phyloP scores from a whole-genome alignment of 2,888 invertebrate genomes.

The Criorhina ranunculi region DNA sequence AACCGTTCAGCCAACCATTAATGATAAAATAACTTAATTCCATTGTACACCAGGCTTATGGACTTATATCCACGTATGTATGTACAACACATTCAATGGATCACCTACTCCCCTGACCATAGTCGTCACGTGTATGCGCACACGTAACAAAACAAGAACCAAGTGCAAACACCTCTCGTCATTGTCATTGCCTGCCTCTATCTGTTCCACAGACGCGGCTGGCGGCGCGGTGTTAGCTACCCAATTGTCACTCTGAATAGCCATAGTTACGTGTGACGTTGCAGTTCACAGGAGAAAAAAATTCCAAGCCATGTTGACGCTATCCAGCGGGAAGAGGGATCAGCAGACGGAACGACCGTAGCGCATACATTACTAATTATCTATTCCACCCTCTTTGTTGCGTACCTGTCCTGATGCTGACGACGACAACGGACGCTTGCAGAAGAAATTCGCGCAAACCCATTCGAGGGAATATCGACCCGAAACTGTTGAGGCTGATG shows the following conservation, averaged over 20 bases:
- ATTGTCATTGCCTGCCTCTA: constrained; percentile 30
- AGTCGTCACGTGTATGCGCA: constrained; percentile 22
- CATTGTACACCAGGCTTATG: constrained; percentile 1
- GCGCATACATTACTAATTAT: constrained; percentile 62
- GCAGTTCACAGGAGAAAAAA: constrained; percentile 11
- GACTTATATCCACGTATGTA: not conserved
- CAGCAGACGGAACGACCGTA: constrained; percentile 40
- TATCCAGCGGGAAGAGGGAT: constrained; percentile 10
- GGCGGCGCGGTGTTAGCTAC: constrained; percentile 23
- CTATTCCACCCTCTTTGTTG: constrained; percentile 43
- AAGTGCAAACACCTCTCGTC: constrained; percentile 66
- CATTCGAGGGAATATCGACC: constrained; percentile 65
- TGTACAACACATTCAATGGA: constrained; percentile 20
- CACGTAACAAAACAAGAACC: constrained; percentile 53
- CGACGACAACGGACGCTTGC: constrained; percentile 15
- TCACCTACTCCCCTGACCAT: constrained; percentile 51
- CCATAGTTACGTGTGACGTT: constrained; percentile 49
- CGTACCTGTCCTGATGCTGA: constrained; percentile 15
- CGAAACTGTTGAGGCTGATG: constrained; percentile 69
- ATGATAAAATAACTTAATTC: constrained; percentile 25
- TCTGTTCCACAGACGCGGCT: not conserved
- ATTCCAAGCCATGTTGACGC: constrained; percentile 31
- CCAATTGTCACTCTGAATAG: constrained; percentile 48
- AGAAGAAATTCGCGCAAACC: constrained; percentile 26
- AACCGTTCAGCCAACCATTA: not conserved